A percentile compares a stretch with the other conserved stretches of the same genome.
These are phyloP conservation scores for Limnephilus marmoratus DNA, from an alignment of 2,888 invertebrate genomes.

Conservation along the genomic window DNA sequence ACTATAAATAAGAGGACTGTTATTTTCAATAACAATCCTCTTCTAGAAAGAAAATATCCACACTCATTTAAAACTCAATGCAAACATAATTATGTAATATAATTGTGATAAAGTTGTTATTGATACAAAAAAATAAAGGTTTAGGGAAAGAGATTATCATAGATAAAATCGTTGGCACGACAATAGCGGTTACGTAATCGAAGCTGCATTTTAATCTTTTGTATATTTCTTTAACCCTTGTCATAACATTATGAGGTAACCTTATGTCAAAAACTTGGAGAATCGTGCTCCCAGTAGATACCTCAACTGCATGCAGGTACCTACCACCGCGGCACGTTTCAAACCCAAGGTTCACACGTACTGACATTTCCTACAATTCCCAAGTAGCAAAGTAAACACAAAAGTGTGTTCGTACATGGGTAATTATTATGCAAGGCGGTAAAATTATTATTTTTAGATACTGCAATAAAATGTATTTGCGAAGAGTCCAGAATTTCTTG, in stretches of 20 bases:
- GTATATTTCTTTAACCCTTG: neutral
- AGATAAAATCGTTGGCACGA: neutral
- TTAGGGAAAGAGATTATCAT: neutral
- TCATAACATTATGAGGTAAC: neutral
- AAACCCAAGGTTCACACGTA: slow-evolving; percentile 20
- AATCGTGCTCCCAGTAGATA: neutral
- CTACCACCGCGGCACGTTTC: neutral
- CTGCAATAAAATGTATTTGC: neutral
- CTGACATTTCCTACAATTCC: slow-evolving; percentile 5
- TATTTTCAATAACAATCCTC: too few relatives aligned
- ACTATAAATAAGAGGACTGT: too few relatives aligned
- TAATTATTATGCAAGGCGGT: neutral
- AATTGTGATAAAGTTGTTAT: neutral
- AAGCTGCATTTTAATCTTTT: neutral
- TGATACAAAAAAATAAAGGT: neutral
- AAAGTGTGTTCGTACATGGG: neutral
- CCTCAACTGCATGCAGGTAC: neutral
- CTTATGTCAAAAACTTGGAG: neutral
- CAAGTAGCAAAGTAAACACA: neutral
- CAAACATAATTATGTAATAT: neutral
- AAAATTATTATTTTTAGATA: neutral
- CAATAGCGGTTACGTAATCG: neutral
- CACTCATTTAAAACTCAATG: neutral
- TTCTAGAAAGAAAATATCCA: too few relatives aligned
- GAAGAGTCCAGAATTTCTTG: neutral